Conservation (phyloP, 2,888 invertebrate species). For the Dastarcus helophoroides region DNA sequence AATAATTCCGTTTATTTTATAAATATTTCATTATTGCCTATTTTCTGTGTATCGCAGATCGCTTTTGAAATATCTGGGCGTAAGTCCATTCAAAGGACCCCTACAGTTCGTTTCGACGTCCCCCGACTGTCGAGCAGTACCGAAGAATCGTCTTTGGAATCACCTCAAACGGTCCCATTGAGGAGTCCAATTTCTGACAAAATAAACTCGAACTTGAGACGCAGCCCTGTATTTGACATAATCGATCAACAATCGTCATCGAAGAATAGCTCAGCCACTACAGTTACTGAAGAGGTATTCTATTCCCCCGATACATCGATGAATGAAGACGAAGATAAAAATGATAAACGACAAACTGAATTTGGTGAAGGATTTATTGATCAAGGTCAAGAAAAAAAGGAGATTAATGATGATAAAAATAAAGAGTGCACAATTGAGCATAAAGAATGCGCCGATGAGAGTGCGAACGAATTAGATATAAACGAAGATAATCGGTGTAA, state of each 20-base stretch:
- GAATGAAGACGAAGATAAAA: conserved; percentile 11
- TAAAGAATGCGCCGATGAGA: too few species aligned
- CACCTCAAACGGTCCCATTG: conserved; percentile 4
- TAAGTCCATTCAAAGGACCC: conserved; percentile 5
- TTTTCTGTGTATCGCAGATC: conserved; percentile 4
- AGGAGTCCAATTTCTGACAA: conserved; percentile 1
- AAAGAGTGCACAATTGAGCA: too few species aligned
- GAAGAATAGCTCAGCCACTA: conserved; percentile 6
- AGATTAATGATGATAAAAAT: too few species aligned
- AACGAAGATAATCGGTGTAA: too few species aligned
- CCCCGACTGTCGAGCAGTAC: conserved; percentile 7
- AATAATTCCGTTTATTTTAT: neutral
- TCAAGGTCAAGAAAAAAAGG: too few species aligned
- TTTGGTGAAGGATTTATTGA: neutral
- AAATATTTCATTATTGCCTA: neutral
- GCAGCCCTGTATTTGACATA: neutral
- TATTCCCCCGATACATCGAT: conserved; percentile 21
- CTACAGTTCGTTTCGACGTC: conserved; percentile 15
- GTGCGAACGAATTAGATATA: too few species aligned
- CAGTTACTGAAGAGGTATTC: conserved; percentile 7
- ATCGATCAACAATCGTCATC: conserved; percentile 8
- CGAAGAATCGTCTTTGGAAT: conserved; percentile 12
- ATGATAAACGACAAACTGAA: conserved; percentile 7
- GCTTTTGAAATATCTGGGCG: conserved; percentile 6
- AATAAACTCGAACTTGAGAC: neutral